phyloP scores from a whole-genome alignment of 2,113 vertebrate genomes.

The Notothenia rossii region DNA sequence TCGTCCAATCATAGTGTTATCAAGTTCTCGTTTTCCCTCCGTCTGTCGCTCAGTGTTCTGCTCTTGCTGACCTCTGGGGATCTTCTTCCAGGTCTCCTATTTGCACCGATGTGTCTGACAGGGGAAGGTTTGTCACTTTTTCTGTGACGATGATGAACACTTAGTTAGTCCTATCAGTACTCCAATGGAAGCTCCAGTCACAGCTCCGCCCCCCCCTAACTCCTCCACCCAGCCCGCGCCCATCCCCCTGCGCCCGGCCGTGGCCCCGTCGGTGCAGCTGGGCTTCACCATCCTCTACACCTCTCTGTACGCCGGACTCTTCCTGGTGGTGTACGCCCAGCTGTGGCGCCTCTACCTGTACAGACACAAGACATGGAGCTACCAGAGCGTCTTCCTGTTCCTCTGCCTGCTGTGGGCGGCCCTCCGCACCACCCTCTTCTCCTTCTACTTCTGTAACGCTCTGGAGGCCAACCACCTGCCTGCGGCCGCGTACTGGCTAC shows the following conservation, averaged over 20 bases:
- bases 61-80: neutral
- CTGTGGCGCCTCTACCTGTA: constrained; percentile 91
- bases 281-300: constrained; percentile 90
- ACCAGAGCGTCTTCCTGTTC: constrained; percentile 95
- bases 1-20: neutral
- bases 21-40: neutral
- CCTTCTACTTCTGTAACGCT: constrained; percentile 92
- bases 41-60: neutral
- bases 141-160: constrained; percentile 41
- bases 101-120: neutral
- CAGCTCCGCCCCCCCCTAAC: constrained; percentile 39
- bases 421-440: constrained; percentile 93
- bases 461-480: constrained; percentile 87
- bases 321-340: constrained; percentile 91
- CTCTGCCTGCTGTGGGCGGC: constrained; percentile 96
- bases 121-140: neutral
- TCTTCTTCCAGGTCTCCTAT: constrained; percentile 21
- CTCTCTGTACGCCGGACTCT: constrained; percentile 86
- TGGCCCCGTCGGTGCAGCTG: constrained; percentile 88
- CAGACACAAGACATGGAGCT: constrained; percentile 94
- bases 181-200: constrained; percentile 59
- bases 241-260: constrained; percentile 84
- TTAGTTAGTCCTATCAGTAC: neutral
- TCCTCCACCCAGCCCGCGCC: constrained; percentile 63
- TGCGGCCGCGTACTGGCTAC: constrained; percentile 89